Conservation (phyloP, 2,888 invertebrate genomes). For the Nomada flava region DNA sequence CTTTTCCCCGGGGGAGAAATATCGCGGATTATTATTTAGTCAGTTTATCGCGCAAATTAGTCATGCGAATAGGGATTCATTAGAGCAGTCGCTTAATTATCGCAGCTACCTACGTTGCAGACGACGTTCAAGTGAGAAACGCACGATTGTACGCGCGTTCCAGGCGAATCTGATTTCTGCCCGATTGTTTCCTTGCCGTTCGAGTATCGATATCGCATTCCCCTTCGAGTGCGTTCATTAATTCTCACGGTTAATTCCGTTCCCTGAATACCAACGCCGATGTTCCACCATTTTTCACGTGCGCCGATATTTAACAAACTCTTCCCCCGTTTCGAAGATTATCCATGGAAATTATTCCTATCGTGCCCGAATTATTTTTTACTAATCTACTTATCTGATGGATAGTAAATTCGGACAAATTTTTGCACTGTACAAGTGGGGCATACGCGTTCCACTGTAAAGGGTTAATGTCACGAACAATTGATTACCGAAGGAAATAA, state of each 20-base stretch:
- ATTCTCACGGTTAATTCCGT: slow-evolving; percentile 46
- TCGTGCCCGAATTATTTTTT: too few relatives aligned
- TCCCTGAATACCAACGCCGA: slow-evolving; percentile 6
- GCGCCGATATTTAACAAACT: slow-evolving; percentile 1
- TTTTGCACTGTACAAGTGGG: too few relatives aligned
- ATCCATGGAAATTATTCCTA: background rate
- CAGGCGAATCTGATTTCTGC: slow-evolving; percentile 52
- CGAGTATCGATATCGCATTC: slow-evolving; percentile 31
- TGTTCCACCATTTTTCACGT: slow-evolving; percentile 24
- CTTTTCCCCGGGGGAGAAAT: slow-evolving; percentile 70
- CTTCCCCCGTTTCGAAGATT: background rate
- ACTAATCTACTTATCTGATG: too few relatives aligned
- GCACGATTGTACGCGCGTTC: slow-evolving; percentile 29
- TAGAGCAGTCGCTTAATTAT: slow-evolving; percentile 75
- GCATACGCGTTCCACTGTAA: too few relatives aligned
- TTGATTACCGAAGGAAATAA: too few relatives aligned
- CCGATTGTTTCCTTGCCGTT: slow-evolving; percentile 53
- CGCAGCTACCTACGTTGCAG: slow-evolving; percentile 64
- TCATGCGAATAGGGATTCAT: slow-evolving; percentile 76
- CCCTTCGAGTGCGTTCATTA: slow-evolving; percentile 37
- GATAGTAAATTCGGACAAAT: too few relatives aligned
- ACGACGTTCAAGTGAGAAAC: slow-evolving; percentile 59
- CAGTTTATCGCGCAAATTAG: slow-evolving; percentile 75
- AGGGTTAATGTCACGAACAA: too few relatives aligned
- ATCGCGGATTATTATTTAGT: slow-evolving; percentile 75